Evolutionary conservation across 64 coral and sea anemone species (phyloP).

Genomic region (Dendronephthya gigantea): DNA sequence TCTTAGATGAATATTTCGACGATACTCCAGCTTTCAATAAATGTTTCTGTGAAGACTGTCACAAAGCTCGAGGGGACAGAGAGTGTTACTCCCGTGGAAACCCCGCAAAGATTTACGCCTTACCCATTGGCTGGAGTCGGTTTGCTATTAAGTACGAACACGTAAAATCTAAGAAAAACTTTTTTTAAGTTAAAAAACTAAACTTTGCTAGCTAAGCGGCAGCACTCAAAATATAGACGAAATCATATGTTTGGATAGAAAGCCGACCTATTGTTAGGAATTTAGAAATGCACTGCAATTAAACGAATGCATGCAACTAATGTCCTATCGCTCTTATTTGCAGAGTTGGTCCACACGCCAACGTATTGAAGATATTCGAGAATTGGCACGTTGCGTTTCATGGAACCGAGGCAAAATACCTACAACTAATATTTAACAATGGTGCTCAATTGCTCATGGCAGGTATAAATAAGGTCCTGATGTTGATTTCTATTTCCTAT

Average conservation of each 20-base stretch:
- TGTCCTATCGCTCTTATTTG: not conserved
- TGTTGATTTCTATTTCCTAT: not conserved
- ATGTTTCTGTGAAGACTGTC: slow-evolving; percentile 6
- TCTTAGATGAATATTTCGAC: not conserved
- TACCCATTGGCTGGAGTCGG: slow-evolving; percentile 9
- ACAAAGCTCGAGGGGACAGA: not conserved
- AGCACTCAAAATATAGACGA: no score
- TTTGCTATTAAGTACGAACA: not conserved
- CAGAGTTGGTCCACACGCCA: not conserved
- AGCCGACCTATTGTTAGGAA: no score
- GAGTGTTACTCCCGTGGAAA: slow-evolving; percentile 6
- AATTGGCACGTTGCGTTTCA: not conserved
- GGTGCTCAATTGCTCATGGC: not conserved
- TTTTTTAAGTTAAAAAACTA: no score
- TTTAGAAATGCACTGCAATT: no score
- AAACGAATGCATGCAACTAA: no score
- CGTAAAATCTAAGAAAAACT: no score
- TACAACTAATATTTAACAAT: not conserved
- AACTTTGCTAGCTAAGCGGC: no score
- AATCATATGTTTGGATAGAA: no score
- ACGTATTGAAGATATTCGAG: not conserved
- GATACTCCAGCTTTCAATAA: not conserved
- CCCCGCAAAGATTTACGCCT: not conserved
- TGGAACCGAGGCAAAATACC: not conserved
- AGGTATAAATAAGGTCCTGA: not conserved